These are phyloP conservation scores for Odontocolon sp. DNA, from an alignment of 2,888 invertebrate species.

Conservation along the genomic window DNA sequence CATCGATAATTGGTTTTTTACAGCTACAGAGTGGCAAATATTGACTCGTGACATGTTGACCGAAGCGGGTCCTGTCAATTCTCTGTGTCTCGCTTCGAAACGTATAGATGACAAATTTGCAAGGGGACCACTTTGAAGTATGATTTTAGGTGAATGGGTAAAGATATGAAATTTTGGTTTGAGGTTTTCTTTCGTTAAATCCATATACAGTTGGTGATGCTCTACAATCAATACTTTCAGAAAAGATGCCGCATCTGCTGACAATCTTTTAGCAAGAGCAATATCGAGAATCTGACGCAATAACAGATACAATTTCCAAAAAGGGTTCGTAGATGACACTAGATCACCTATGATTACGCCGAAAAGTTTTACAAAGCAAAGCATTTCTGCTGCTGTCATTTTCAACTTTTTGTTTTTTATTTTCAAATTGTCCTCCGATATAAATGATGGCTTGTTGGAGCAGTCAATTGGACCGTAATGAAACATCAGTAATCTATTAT, in stretches of 20 bases:
- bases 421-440: conserved; percentile 50
- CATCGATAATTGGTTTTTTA: conserved; percentile 28
- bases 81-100: conserved; percentile 23
- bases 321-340: conserved; percentile 40
- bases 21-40: conserved; percentile 18
- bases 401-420: conserved; percentile 58
- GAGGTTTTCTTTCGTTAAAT: conserved; percentile 16
- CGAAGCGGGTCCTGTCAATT: conserved; percentile 18
- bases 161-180: conserved; percentile 43
- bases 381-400: conserved; percentile 63
- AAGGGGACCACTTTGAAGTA: conserved; percentile 21
- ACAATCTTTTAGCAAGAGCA: conserved; percentile 1
- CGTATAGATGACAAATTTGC: conserved; percentile 29
- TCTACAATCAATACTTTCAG: conserved; percentile 10
- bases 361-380: conserved; percentile 58
- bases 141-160: neutral
- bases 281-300: conserved; percentile 38
- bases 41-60: conserved; percentile 36
- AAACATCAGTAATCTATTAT: conserved; percentile 57
- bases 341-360: conserved; percentile 60
- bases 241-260: neutral
- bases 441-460: conserved; percentile 54
- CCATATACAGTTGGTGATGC: conserved; percentile 31
- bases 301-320: conserved; percentile 38
- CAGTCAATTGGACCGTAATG: conserved; percentile 47